Evolutionary conservation across 1,140 invertebrate species (phyloP), one percentile per base, ranked within the genome.

Genomic region (Anastrepha obliqua): DNA sequence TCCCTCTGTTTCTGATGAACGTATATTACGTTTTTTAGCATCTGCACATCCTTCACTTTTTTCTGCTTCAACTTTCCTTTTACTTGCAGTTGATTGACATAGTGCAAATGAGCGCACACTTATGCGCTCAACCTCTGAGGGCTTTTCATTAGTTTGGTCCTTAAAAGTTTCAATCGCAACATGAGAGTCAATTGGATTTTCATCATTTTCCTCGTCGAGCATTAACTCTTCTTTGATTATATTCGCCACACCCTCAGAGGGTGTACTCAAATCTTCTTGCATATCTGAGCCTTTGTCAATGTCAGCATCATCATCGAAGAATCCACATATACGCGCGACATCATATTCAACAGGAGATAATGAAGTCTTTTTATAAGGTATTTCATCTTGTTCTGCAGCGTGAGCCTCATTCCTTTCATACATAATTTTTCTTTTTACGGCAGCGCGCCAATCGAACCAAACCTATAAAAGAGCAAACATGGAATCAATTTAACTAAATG

Each of bases 391-490:
- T 17, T 81, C 47, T 81, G 47, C 47, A 20, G 8, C 74, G 47
- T 51, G 6, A 29, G 74, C 17, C 9, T 81, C 74, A 58, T 55
- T 81, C 55, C 9, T 81, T n/a, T 81, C 74, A 2, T 55, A 42
- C 9, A 29, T 5, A 20, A 81, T 81, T 55, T 81, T 81, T 42
- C 74, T 51, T 20, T 55, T 81, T 55, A 81, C 47, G 9, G 74
- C 7, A 20, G 74, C 17, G 7, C 74, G 74, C 74, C 74, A 81
- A 11, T 81, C 74, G n/a, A 81, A 20, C 74, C 74, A 81, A 81
- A 81, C 74, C 74, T 81, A 81, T 9, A 29, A 62, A 15, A 62
- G 15, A 55, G 60, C 13, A 62, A 15, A 62, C 15, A 62, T 62
- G 60, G 9, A 62, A 17, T 62, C 15, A 13, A 15, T 17, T 9